Percentiles rank a stretch among this genome's conserved stretches.
These are phyloP conservation scores for Hypomecis punctinalis DNA, from an alignment of 2,888 invertebrate genomes.

Conservation along the genomic window DNA sequence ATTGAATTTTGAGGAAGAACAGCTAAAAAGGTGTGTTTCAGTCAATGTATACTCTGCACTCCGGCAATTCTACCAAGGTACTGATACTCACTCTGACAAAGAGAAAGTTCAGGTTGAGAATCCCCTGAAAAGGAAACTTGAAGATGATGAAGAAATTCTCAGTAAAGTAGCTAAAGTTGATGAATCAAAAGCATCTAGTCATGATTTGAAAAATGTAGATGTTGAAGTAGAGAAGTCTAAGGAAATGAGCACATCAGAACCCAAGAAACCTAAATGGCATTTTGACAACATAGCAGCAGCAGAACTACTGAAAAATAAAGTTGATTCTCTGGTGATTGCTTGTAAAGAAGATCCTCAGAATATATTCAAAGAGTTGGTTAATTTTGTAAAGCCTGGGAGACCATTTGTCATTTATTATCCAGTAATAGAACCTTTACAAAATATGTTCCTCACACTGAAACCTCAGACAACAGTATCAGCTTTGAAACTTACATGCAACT, in stretches of 20 bases:
- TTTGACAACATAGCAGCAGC: slow-evolving; percentile 88
- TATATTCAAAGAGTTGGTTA: slow-evolving; percentile 89
- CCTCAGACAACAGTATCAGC: slow-evolving; percentile 89
- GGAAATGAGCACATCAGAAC: slow-evolving; percentile 36
- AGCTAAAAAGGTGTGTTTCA: slow-evolving; percentile 88
- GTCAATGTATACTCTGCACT: slow-evolving; percentile 92
- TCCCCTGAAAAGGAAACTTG: slow-evolving; percentile 63
- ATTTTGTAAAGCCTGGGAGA: slow-evolving; percentile 92
- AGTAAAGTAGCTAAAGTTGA: slow-evolving; percentile 63
- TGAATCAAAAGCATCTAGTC: slow-evolving; percentile 36
- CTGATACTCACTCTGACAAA: slow-evolving; percentile 59
- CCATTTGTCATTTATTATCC: slow-evolving; percentile 94
- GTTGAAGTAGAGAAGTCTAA: slow-evolving; percentile 24
- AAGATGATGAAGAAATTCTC: slow-evolving; percentile 50
- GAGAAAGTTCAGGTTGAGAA: slow-evolving; percentile 50
- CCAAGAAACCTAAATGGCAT: slow-evolving; percentile 88
- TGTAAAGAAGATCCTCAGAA: slow-evolving; percentile 94
- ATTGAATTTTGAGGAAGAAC: slow-evolving; percentile 91
- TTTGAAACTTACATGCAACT: slow-evolving; percentile 92
- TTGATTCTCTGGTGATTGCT: slow-evolving; percentile 91
- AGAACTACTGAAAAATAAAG: slow-evolving; percentile 85
- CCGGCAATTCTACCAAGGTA: slow-evolving; percentile 87
- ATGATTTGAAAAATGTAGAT: slow-evolving; percentile 17
- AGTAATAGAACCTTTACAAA: slow-evolving; percentile 93
- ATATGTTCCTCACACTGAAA: slow-evolving; percentile 92